Percentiles rank a stretch among this genome's conserved stretches.
Conservation (phyloP, 2,888 invertebrate species). For the Drosophila gaucha region DNA sequence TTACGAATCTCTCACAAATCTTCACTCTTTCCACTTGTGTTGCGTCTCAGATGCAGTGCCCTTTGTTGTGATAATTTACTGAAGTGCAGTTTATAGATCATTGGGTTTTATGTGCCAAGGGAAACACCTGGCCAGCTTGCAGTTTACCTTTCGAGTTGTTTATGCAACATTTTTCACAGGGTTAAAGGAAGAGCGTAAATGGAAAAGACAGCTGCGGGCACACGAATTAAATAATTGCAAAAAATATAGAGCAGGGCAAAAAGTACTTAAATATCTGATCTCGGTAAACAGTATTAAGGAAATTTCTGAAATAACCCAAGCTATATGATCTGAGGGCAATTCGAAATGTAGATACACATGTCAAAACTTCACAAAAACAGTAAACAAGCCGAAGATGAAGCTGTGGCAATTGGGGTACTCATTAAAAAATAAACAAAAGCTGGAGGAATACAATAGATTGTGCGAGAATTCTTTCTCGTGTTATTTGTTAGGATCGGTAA, state of each 20-base stretch:
- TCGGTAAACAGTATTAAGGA: not conserved
- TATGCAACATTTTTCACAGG: conserved; percentile 42
- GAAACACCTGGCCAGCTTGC: conserved; percentile 43
- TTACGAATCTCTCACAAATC: not conserved
- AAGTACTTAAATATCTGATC: not conserved
- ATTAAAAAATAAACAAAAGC: conserved; percentile 62
- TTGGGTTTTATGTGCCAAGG: conserved; percentile 22
- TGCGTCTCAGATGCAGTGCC: conserved; percentile 25
- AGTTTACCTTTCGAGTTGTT: conserved; percentile 15
- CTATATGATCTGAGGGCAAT: conserved; percentile 22
- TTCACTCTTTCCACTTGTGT: not conserved
- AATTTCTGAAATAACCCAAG: conserved; percentile 1
- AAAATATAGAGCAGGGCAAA: conserved; percentile 22
- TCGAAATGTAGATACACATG: conserved; percentile 49
- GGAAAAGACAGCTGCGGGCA: conserved; percentile 33
- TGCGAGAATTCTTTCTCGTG: conserved; percentile 17
- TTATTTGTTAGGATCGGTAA: conserved; percentile 48
- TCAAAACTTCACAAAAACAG: conserved; percentile 61
- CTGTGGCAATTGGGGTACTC: conserved; percentile 57
- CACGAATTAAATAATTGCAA: conserved; percentile 14
- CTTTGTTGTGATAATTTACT: conserved; percentile 68
- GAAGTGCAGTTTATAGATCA: conserved; percentile 67
- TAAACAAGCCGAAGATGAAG: conserved; percentile 34
- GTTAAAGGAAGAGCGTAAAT: conserved; percentile 44
- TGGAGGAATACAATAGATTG: conserved; percentile 37